These are phyloP conservation scores for Pyrgus malvae DNA, from an alignment of 2,888 invertebrate genomes.

Conservation along the genomic window DNA sequence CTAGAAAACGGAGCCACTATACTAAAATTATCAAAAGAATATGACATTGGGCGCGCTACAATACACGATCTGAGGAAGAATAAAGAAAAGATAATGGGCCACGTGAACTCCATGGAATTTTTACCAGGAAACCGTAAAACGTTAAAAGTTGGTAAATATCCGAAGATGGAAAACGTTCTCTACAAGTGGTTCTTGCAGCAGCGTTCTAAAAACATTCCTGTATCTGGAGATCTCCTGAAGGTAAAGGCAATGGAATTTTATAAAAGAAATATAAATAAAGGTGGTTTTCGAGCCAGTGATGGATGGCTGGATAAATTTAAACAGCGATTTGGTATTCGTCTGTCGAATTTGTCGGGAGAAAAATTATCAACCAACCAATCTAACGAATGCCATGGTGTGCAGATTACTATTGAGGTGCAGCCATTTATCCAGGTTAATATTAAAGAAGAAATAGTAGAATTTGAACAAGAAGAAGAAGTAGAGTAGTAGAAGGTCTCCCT, in stretches of 20 bases:
- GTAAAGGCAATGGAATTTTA: constrained; percentile 43
- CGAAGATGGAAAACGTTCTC: constrained; percentile 7
- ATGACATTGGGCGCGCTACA: constrained; percentile 36
- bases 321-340: constrained; percentile 36
- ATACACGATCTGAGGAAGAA: constrained; percentile 40
- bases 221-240: constrained; percentile 41
- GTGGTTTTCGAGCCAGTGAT: constrained; percentile 44
- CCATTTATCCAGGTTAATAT: constrained; percentile 35
- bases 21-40: constrained; percentile 38
- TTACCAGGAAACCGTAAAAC: constrained; percentile 35
- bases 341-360: constrained; percentile 36
- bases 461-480: too few relatives aligned
- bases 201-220: constrained; percentile 39
- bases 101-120: constrained; percentile 35
- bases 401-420: too few relatives aligned
- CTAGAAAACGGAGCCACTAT: constrained; percentile 40
- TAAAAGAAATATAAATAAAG: constrained; percentile 40
- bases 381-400: too few relatives aligned
- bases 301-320: constrained; percentile 48
- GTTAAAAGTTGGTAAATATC: constrained; percentile 5
- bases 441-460: constrained; percentile 39
- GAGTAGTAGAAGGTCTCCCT: too few relatives aligned
- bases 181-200: constrained; percentile 34
- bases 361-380: constrained; percentile 40
- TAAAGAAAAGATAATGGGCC: constrained; percentile 36